Evolutionary conservation across 2,888 invertebrate genomes (phyloP), one percentile per base, ranked within the genome.

Genomic region (Quadroppia sp.): DNA sequence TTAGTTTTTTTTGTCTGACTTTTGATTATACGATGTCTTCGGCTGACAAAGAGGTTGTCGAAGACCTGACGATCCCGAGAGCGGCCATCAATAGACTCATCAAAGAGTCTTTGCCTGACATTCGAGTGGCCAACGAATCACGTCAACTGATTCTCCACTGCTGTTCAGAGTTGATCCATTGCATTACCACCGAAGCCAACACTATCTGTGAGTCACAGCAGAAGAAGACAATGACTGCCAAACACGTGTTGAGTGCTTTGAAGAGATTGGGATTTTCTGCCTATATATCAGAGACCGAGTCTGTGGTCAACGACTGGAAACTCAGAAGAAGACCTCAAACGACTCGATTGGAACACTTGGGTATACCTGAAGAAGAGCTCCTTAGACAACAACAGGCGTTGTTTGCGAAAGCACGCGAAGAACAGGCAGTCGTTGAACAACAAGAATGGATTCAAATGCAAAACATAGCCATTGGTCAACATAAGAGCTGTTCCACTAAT

Each of bases 1-100:
- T 36, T 36, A n/a, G 4, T 36, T 4, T 36, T 9, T 7, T 36
- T 36, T 36, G 6, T 7, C 9, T 36, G 36, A 36, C 45, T 11
- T 9, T 45, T 36, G 36, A 36, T 36, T 36, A 9, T 7, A 36
- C 36, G 6, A 73, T 73, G 73, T 67, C 73, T 28, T 73, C 73
- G 36, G 69, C 40, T 48, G 73, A 73, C n/a, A 73, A 73, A 23
- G 72, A 75, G 30, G 76, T n/a, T n/a, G n/a, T 98, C 82, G 94
- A 95, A 82, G 98, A 99, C 82, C 85, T 98, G 75, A 96, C 95
- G 73, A 86, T 99, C 79, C 99, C 99, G 0, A 87, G 99, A 80
- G 98, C 99, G 1, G 96, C 98, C 76, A 92, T 99, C 80, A 99
- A 99, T 82, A 98, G 98, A 87, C 96, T 99, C 89, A 98, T 99